These are phyloP conservation scores for Watsonalla cultraria DNA, from an alignment of 2,888 invertebrate genomes.

Conservation along the genomic window DNA sequence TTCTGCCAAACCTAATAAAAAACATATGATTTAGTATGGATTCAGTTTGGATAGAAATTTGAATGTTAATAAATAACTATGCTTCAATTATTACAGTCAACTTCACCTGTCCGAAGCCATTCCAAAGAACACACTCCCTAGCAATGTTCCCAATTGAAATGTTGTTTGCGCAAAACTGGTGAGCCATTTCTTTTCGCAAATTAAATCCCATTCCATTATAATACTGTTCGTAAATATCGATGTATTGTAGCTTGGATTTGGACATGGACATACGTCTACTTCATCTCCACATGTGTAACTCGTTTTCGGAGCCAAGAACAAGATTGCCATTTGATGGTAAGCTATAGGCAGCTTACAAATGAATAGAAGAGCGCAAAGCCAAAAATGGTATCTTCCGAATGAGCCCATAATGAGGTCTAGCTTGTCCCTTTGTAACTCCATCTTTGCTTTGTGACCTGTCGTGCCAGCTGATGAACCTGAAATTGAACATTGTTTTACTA, in stretches of 20 bases:
- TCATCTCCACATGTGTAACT: conserved; percentile 26
- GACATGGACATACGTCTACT: conserved; percentile 75
- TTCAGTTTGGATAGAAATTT: no score
- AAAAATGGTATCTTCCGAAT: conserved; percentile 48
- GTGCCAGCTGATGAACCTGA: background rate
- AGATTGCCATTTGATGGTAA: conserved; percentile 52
- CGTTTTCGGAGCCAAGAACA: conserved; percentile 47
- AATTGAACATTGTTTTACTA: no score
- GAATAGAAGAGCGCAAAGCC: conserved; percentile 39
- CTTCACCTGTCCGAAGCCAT: conserved; percentile 86
- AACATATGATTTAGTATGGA: background rate
- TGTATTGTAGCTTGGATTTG: conserved; percentile 79
- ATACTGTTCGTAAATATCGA: conserved; percentile 84
- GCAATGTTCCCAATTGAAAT: conserved; percentile 85
- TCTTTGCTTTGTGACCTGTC: background rate
- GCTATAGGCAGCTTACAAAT: conserved; percentile 48
- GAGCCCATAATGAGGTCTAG: conserved; percentile 24
- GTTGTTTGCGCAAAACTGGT: conserved; percentile 85
- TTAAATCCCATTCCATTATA: conserved; percentile 86
- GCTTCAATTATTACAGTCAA: conserved; percentile 22
- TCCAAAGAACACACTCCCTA: conserved; percentile 87
- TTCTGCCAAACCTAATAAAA: conserved; percentile 84
- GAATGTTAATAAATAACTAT: no score
- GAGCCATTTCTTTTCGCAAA: conserved; percentile 82
- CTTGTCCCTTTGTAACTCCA: background rate